phyloP scores from a whole-genome alignment of 2,888 invertebrate species.

The Agriopis aurantiaria region DNA sequence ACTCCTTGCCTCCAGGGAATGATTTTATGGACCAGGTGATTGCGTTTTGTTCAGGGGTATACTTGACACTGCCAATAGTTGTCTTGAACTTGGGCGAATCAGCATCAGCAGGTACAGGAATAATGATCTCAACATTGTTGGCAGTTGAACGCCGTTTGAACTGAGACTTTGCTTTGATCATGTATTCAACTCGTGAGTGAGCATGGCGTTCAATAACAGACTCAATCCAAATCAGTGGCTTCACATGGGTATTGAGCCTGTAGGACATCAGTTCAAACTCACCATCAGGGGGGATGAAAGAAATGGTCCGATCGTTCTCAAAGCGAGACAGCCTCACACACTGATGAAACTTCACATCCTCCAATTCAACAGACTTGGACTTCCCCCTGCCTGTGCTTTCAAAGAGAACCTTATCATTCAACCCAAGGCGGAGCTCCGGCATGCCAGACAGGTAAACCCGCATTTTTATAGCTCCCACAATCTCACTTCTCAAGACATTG shows the following conservation, averaged over 20 bases:
- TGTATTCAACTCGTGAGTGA: constrained; percentile 98
- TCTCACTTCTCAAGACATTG: constrained; percentile 98
- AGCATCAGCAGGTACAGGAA: constrained; percentile 98
- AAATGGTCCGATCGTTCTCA: constrained; percentile 99
- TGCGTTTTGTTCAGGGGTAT: constrained; percentile 98
- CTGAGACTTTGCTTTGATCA: constrained; percentile 99
- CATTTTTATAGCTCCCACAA: constrained; percentile 99
- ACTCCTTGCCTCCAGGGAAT: constrained; percentile 99
- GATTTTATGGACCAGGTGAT: constrained; percentile 99
- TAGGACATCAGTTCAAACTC: constrained; percentile 99
- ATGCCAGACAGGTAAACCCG: constrained; percentile 98
- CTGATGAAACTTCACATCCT: constrained; percentile 99
- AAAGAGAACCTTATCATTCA: constrained; percentile 99
- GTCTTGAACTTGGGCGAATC: constrained; percentile 99
- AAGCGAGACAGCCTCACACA: constrained; percentile 98
- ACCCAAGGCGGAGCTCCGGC: constrained; percentile 98
- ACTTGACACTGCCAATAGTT: constrained; percentile 98
- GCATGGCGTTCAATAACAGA: constrained; percentile 99
- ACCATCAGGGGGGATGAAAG: constrained; percentile 99
- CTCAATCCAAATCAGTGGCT: constrained; percentile 99
- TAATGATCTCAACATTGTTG: constrained; percentile 99
- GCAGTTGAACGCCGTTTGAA: constrained; percentile 99
- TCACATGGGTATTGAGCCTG: constrained; percentile 97
- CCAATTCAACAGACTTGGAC: constrained; percentile 98
- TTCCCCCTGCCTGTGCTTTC: constrained; percentile 99